Evolutionary conservation across 92 coral and sea anemone species (phyloP), one percentile per base, ranked within the genome.

Genomic region (Muricea muricata): DNA sequence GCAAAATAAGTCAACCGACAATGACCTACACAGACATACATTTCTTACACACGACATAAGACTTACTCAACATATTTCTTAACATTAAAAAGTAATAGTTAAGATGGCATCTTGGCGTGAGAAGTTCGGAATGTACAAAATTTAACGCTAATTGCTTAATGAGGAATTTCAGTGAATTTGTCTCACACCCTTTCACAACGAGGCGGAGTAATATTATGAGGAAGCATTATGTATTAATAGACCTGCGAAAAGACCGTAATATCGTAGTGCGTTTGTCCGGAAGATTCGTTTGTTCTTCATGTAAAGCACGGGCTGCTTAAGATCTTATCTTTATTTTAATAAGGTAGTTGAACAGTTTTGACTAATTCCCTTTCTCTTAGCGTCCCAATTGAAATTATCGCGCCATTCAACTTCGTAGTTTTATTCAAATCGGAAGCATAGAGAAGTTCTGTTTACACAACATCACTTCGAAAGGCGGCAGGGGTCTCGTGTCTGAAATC

Each of bases 391-490:
- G 40, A 75, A 75, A 75, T 75, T 47, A 75, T 28, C 80, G 39
- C 65, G 80, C 80, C 42, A 48, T 47, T 29, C 80, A 48, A 21
- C 57, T 75, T 30, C 66, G 65, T 1, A 24, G 57, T 75, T 75
- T 75, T 21, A 47, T 73, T 75, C 80, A 47, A 75, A 75, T 75
- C 80, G 80, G 80, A 75, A 75, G 80, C 80, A 24, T 28, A 50
- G 42, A 47, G 65, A 75, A 75, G 17, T 41, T 28, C 41, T 75
- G 80, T 75, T 75, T 75, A 75, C 80, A 75, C 39, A 75, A 75
- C 80, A 75, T 42, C 80, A 42, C 65, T 25, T 29, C 41, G 65
- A 9, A 6, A 54, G 45, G 39, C 65, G 60, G 65, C 37, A 75
- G 80, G 80, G 58, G 80, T 47, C 29, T 60, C 0, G 37, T 12